phyloP scores from a whole-genome alignment of 1,140 invertebrate genomes.

The Antheraea pernyi region DNA sequence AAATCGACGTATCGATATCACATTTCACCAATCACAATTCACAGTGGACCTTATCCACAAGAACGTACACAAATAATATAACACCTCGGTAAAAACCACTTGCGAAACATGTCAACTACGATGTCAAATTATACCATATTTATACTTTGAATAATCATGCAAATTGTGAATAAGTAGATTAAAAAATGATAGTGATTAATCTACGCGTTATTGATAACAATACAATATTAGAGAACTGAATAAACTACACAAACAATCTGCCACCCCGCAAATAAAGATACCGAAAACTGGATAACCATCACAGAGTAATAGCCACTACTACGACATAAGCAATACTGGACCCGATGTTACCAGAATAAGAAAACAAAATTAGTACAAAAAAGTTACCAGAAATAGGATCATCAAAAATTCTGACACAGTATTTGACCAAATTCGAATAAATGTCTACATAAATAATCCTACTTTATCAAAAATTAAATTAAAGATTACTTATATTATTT shows the following conservation, averaged over 20 bases:
- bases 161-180: not conserved
- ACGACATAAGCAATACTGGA: not conserved
- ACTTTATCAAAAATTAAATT: too few species aligned
- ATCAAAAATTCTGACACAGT: too few species aligned
- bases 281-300: slow-evolving; percentile 40
- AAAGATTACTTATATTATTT: too few species aligned
- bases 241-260: slow-evolving; percentile 20
- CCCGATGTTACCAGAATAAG: too few species aligned
- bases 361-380: too few species aligned
- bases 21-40: slow-evolving; percentile 8
- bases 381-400: too few species aligned
- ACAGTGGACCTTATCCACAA: slow-evolving; percentile 41
- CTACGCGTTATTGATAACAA: slow-evolving; percentile 16
- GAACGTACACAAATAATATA: slow-evolving; percentile 53
- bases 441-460: too few species aligned
- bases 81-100: slow-evolving; percentile 53
- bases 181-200: not conserved
- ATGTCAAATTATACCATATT: slow-evolving; percentile 39
- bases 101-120: slow-evolving; percentile 59
- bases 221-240: slow-evolving; percentile 3
- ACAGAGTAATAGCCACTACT: too few species aligned
- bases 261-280: slow-evolving; percentile 25
- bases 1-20: slow-evolving; percentile 11
- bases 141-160: not conserved
- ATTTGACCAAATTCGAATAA: too few species aligned